A percentile compares a stretch with the other conserved stretches of the same genome.
These are phyloP conservation scores for Telmatochromis bifrenatus DNA, from an alignment of 2,113 vertebrate species.

Conservation along the genomic window DNA sequence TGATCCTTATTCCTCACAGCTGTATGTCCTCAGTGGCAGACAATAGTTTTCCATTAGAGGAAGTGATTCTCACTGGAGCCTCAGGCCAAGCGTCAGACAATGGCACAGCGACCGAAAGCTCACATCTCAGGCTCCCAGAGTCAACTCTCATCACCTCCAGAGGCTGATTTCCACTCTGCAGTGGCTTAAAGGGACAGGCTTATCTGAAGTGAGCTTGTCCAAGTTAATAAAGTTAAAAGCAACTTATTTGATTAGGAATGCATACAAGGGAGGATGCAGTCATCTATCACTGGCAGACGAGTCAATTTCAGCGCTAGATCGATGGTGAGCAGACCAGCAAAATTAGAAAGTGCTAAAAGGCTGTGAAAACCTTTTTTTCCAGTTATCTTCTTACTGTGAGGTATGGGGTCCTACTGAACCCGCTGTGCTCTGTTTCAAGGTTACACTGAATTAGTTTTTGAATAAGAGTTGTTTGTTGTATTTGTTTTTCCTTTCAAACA, in stretches of 20 bases:
- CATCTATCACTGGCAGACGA: slow-evolving; percentile 18
- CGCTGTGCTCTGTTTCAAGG: neutral
- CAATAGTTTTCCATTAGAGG: slow-evolving; percentile 69
- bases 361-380: neutral
- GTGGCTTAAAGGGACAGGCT: slow-evolving; percentile 54
- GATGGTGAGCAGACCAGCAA: neutral
- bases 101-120: slow-evolving; percentile 41
- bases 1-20: slow-evolving; percentile 37
- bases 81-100: slow-evolving; percentile 52
- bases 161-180: slow-evolving; percentile 28
- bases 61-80: slow-evolving; percentile 57
- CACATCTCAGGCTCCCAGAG: neutral
- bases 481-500: neutral
- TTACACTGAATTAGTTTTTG: neutral
- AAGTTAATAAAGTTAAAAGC: slow-evolving; percentile 55
- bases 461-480: neutral
- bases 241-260: slow-evolving; percentile 60
- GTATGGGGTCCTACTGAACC: neutral
- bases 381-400: neutral
- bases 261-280: slow-evolving; percentile 31
- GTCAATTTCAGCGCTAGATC: slow-evolving; percentile 4
- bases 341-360: neutral
- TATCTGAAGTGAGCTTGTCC: slow-evolving; percentile 50
- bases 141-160: slow-evolving; percentile 50
- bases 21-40: slow-evolving; percentile 49